Conservation (phyloP, 2,113 vertebrate species). For the Camelus bactrianus region DNA sequence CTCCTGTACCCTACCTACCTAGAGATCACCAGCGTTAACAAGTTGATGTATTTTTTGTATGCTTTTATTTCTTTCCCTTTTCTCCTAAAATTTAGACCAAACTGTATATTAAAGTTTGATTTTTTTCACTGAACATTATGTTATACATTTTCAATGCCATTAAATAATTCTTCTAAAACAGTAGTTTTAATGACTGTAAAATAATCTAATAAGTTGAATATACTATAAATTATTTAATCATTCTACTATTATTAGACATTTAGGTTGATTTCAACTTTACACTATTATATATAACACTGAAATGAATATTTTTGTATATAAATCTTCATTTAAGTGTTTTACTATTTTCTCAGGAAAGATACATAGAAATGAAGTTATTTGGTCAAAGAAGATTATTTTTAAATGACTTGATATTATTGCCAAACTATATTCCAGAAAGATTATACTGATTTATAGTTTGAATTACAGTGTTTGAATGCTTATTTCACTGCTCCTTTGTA, state of each 20-base stretch:
- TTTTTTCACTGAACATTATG: not conserved
- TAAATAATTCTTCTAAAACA: slow-evolving; percentile 17
- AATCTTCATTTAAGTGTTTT: not conserved
- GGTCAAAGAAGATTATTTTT: not conserved
- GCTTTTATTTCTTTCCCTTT: not conserved
- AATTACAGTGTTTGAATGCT: not conserved
- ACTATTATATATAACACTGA: not conserved
- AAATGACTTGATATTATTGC: not conserved
- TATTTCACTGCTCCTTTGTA: not conserved
- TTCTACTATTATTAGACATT: slow-evolving; percentile 21
- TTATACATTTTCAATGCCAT: not conserved
- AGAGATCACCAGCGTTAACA: slow-evolving; percentile 22
- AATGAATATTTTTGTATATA: not conserved
- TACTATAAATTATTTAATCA: slow-evolving; percentile 11
- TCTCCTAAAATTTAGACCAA: not conserved
- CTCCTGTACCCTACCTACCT: not conserved
- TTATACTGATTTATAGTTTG: not conserved
- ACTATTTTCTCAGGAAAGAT: slow-evolving; percentile 18
- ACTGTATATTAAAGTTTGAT: not conserved
- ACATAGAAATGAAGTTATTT: slow-evolving; percentile 21
- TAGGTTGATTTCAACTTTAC: slow-evolving; percentile 4
- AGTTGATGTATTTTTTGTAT: not conserved
- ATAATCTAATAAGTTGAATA: slow-evolving; percentile 1
- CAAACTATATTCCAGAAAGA: slow-evolving; percentile 24
- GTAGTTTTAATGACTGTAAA: not conserved